Evolutionary conservation across 2,797 vertebrate species (phyloP).

Genomic region (Alosa sapidissima): DNA sequence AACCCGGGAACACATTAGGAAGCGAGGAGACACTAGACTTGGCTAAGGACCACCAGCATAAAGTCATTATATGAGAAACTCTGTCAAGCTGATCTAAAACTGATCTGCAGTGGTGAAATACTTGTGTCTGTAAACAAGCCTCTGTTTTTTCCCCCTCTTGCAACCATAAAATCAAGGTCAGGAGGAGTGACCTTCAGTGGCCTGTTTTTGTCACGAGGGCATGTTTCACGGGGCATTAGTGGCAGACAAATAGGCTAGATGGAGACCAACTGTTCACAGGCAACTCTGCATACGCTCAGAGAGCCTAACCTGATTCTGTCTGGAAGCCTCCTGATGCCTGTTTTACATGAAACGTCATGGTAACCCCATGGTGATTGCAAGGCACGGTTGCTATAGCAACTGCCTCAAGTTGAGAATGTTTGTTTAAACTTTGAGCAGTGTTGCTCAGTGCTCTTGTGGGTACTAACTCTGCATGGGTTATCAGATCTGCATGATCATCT

Average conservation of each 20-base stretch:
- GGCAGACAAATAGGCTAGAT: neutral
- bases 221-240: neutral
- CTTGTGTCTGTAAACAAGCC: neutral
- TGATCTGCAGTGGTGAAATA: neutral
- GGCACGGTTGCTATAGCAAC: conserved; percentile 4
- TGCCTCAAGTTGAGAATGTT: neutral
- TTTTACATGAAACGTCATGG: conserved; percentile 4
- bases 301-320: neutral
- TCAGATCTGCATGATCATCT: too few species aligned
- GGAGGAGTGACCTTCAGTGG: neutral
- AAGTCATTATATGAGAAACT: neutral
- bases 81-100: neutral
- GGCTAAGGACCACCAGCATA: neutral
- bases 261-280: neutral
- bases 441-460: neutral
- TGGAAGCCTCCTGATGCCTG: neutral
- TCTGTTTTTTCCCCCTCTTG: neutral
- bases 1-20: neutral
- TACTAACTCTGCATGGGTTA: too few species aligned
- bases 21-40: neutral
- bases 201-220: neutral
- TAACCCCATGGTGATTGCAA: neutral
- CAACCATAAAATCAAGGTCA: neutral
- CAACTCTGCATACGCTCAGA: neutral
- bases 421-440: neutral